These are phyloP conservation scores for Naso thynnoides DNA, from an alignment of 2,797 vertebrate genomes.

Conservation along the genomic window DNA sequence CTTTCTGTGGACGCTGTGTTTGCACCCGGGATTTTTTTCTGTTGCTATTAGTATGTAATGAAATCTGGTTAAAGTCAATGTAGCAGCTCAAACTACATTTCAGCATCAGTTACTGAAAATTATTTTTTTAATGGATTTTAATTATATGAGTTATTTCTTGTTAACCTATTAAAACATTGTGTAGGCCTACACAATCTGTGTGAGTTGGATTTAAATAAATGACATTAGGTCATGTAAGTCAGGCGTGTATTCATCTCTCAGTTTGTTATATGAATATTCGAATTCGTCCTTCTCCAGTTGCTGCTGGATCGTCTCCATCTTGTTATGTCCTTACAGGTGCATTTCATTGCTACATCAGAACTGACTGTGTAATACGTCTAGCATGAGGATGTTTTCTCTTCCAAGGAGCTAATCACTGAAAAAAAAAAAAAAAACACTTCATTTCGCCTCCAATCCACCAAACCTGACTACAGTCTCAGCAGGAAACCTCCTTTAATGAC, in stretches of 20 bases:
- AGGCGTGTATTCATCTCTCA: neutral
- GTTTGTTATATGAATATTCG: constrained; percentile 3
- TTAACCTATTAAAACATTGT: neutral
- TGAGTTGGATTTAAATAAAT: constrained; percentile 23
- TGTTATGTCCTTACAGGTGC: constrained; percentile 25
- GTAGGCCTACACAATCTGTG: constrained; percentile 23
- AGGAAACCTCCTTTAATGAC: constrained; percentile 40
- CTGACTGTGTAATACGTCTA: constrained; percentile 44
- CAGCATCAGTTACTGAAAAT: neutral
- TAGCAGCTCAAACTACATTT: constrained; percentile 11
- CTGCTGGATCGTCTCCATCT: constrained; percentile 25
- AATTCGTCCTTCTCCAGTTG: constrained; percentile 35
- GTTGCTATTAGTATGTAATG: neutral
- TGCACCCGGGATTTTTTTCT: neutral
- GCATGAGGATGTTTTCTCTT: constrained; percentile 35
- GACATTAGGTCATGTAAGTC: constrained; percentile 6
- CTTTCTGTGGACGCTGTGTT: neutral
- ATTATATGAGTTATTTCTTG: neutral
- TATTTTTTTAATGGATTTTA: neutral
- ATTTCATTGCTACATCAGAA: constrained; percentile 62
- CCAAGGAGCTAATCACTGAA: constrained; percentile 39
- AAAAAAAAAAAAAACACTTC: constrained; percentile 45
- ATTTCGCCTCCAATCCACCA: constrained; percentile 54
- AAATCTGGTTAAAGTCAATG: constrained; percentile 13
- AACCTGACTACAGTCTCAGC: constrained; percentile 44